Evolutionary conservation across 2,888 invertebrate genomes (phyloP), one percentile per base, ranked within the genome.

Genomic region (Leucozona laternaria): DNA sequence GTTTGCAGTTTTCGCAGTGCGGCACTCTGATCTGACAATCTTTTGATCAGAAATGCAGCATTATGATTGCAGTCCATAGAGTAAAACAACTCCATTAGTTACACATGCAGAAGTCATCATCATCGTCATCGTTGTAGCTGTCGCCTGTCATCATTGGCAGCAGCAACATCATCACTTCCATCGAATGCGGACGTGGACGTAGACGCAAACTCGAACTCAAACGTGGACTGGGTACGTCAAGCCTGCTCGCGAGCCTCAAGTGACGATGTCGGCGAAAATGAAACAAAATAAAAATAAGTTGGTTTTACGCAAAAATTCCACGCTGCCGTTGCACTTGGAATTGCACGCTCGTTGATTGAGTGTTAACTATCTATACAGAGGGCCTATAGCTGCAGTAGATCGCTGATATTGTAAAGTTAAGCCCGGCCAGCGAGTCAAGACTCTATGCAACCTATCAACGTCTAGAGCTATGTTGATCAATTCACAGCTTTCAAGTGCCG

Each of bases 51-150:
- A 64, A 66, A 73, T 70, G 25, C 70, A 45, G 86, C 78, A 73
- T 82, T 86, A 86, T 86, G 78, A 86, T 75, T 79, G 71, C 64
- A 81, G 71, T 75, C 60, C 78, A 43, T 70, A 70, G 68, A 78
- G 82, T 68, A 79, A 78, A 82, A 82, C 82, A 86, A 82, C 82
- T 86, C 82, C 75, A 86, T 86, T 82, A 86, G 82, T 73, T 71
- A 58, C 81, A 85, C 73, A 78, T 73, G 78, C 86, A 75, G 82
- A 66, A 86, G 70, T 58, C 77, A 71, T 82, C 76, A 43, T 11
- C 81, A 48, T 45, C 64, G 17, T 71, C 73, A 70, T 45, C 22
- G 31, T 37, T 48, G 58, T 48, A 17, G 68, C 64, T 58, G 68
- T 64, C 75, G 40, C 53, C 70, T 79, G 57, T 76, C 75, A 70